Percentiles rank a stretch among this genome's conserved stretches.
These are phyloP conservation scores for Protosalanx chinensis DNA, from an alignment of 2,797 vertebrate genomes.

Conservation along the genomic window DNA sequence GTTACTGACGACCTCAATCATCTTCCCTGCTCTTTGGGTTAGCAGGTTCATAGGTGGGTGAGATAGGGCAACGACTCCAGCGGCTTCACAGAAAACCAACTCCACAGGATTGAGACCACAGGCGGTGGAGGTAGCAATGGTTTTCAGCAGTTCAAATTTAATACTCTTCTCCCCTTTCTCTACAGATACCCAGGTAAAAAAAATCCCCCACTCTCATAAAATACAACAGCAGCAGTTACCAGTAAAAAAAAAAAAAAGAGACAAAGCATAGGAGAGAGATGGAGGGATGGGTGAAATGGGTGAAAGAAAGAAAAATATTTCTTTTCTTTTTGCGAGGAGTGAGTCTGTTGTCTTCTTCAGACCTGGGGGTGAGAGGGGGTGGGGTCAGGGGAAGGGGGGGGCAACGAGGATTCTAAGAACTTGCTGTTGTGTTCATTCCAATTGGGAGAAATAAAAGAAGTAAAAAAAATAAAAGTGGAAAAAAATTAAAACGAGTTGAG, in stretches of 20 bases:
- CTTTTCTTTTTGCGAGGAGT: slow-evolving; percentile 64
- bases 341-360: slow-evolving; percentile 74
- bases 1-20: not conserved
- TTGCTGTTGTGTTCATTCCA: slow-evolving; percentile 85
- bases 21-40: slow-evolving; percentile 1
- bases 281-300: slow-evolving; percentile 42
- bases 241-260: slow-evolving; percentile 81
- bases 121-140: slow-evolving; percentile 70
- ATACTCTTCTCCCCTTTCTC: slow-evolving; percentile 82
- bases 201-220: slow-evolving; percentile 92
- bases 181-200: slow-evolving; percentile 97
- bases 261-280: slow-evolving; percentile 57
- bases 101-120: slow-evolving; percentile 62
- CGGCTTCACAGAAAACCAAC: slow-evolving; percentile 29
- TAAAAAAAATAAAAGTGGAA: slow-evolving; percentile 25
- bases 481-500: slow-evolving; percentile 66
- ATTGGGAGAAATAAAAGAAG: slow-evolving; percentile 56
- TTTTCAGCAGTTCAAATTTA: slow-evolving; percentile 83
- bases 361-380: slow-evolving; percentile 63
- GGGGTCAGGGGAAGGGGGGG: slow-evolving; percentile 12
- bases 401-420: slow-evolving; percentile 67
- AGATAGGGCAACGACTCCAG: not conserved
- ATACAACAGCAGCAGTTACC: slow-evolving; percentile 99
- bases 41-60: slow-evolving; percentile 21
- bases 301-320: slow-evolving; percentile 71